phyloP scores from a whole-genome alignment of 2,113 vertebrate species.

The Gila orcuttii region DNA sequence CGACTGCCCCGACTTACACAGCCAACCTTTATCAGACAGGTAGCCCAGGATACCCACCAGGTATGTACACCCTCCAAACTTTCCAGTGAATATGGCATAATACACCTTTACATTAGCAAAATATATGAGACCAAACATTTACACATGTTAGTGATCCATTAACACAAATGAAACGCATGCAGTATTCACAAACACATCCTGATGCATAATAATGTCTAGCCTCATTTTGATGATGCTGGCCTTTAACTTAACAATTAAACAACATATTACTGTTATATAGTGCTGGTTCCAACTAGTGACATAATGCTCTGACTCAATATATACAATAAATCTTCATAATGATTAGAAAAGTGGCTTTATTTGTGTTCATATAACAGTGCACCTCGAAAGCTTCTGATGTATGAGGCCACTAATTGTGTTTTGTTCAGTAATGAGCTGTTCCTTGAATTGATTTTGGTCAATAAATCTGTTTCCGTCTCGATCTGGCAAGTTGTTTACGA shows the following conservation, averaged over 20 bases:
- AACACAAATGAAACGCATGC: background rate
- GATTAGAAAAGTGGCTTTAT: background rate
- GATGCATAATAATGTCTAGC: background rate
- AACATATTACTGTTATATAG: background rate
- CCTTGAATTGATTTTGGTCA: background rate
- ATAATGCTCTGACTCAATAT: background rate
- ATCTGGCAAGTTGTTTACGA: background rate
- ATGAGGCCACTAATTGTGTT: background rate
- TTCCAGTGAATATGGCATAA: background rate
- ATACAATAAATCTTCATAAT: background rate
- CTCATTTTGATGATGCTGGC: conserved; percentile 4
- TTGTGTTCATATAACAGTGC: background rate
- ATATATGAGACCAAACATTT: background rate
- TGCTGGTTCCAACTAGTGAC: background rate
- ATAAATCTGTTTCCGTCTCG: background rate
- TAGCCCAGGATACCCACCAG: conserved; percentile 96
- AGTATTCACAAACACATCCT: conserved; percentile 51
- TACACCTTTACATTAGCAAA: background rate
- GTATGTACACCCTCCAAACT: conserved; percentile 65
- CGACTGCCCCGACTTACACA: conserved; percentile 92
- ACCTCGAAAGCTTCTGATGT: background rate
- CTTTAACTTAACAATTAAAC: background rate
- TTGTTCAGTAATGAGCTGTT: background rate
- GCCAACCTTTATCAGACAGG: conserved; percentile 95
- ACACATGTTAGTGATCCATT: background rate